Evolutionary conservation across 2,797 vertebrate genomes (phyloP).

Genomic region (Cercopithecus petaurista): DNA sequence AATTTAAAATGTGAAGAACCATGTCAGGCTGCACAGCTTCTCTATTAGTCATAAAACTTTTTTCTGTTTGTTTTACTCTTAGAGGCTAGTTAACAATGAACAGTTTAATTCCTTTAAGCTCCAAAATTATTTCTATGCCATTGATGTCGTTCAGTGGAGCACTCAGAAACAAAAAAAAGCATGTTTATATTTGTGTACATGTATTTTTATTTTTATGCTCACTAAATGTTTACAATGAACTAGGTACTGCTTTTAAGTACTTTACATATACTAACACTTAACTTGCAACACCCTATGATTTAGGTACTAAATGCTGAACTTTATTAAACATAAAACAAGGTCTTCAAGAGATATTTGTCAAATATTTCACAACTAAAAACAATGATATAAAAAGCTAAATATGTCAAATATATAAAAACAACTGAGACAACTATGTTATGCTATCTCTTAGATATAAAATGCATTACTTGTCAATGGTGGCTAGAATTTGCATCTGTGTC

Average conservation of each 20-base stretch:
- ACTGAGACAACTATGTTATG: not conserved
- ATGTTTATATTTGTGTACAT: not conserved
- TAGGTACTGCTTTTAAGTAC: not conserved
- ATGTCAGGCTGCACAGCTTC: not conserved
- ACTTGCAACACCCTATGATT: not conserved
- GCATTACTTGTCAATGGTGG: not conserved
- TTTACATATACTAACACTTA: not conserved
- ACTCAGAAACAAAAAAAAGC: not conserved
- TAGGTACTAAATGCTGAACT: not conserved
- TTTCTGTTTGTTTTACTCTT: not conserved
- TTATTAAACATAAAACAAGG: not conserved
- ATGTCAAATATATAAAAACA: constrained; percentile 9
- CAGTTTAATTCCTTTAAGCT: not conserved
- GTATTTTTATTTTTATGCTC: not conserved
- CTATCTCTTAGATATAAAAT: not conserved
- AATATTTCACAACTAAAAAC: constrained; percentile 32
- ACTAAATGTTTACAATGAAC: not conserved
- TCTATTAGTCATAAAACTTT: not conserved
- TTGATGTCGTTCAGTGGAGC: not conserved
- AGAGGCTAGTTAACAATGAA: not conserved
- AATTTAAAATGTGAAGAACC: not conserved
- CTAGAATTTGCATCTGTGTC: not conserved
- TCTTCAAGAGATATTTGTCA: not conserved
- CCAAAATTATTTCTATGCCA: constrained; percentile 15
- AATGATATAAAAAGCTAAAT: constrained; percentile 13